phyloP scores from a whole-genome alignment of 2,797 vertebrate genomes.

The Zalophus californianus region DNA sequence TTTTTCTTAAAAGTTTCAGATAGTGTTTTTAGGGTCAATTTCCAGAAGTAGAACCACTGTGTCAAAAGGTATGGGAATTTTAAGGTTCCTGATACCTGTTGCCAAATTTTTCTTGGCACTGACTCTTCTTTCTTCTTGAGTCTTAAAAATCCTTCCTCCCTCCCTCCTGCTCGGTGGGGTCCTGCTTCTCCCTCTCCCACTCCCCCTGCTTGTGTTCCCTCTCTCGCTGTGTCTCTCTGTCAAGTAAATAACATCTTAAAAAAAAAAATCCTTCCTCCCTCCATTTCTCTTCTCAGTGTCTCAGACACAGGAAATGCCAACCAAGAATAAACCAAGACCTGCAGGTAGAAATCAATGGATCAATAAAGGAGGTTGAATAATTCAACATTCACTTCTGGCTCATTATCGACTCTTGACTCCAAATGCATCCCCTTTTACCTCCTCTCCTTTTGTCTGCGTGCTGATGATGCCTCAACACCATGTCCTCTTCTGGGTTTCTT shows the following conservation, averaged over 20 bases:
- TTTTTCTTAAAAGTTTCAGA: constrained; percentile 59
- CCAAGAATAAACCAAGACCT: constrained; percentile 79
- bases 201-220: no score
- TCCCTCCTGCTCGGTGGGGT: not conserved
- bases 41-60: constrained; percentile 51
- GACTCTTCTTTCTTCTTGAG: constrained; percentile 29
- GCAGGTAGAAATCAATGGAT: constrained; percentile 82
- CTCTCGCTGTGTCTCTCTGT: no score
- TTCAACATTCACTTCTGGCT: constrained; percentile 80
- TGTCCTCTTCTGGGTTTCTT: constrained; percentile 61
- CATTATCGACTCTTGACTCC: constrained; percentile 73
- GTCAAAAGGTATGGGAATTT: constrained; percentile 37
- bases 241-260: no score
- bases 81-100: not conserved
- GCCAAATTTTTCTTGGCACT: constrained; percentile 44
- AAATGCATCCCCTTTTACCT: constrained; percentile 72
- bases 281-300: constrained; percentile 60
- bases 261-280: constrained; percentile 45
- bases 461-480: constrained; percentile 51
- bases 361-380: constrained; percentile 83
- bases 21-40: constrained; percentile 39
- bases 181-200: no score
- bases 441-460: constrained; percentile 63
- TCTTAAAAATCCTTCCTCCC: constrained; percentile 59
- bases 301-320: constrained; percentile 77